Conservation (phyloP, 2,797 vertebrate genomes). For the Rhabdomys pumilio region DNA sequence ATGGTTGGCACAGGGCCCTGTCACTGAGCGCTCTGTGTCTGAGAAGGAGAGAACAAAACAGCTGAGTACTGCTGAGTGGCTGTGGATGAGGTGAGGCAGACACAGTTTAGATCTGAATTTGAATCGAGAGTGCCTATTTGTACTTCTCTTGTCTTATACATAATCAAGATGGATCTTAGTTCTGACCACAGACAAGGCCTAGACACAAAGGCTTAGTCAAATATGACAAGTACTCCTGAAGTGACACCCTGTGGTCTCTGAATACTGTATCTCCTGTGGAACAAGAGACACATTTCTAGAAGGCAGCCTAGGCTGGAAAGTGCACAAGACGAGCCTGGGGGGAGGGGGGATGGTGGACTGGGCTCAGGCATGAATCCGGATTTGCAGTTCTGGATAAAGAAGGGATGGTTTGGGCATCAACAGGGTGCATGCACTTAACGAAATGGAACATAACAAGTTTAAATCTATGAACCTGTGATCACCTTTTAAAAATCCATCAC, state of each 20-base stretch:
- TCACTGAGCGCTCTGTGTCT: neutral
- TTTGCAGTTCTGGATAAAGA: neutral
- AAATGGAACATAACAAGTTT: neutral
- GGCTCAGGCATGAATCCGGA: neutral
- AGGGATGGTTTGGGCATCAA: rapidly evolving
- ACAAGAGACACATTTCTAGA: neutral
- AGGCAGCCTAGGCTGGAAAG: neutral
- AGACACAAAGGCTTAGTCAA: neutral
- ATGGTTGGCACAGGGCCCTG: rapidly evolving
- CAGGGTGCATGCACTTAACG: neutral
- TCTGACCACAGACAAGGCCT: neutral
- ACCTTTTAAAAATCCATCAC: neutral
- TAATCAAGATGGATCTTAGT: neutral
- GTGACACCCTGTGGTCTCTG: neutral
- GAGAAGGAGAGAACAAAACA: neutral
- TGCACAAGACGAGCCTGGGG: rapidly evolving
- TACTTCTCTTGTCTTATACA: neutral
- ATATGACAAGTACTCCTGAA: neutral
- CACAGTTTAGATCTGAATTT: neutral
- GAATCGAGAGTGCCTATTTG: neutral
- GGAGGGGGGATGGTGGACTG: too few species aligned
- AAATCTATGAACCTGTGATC: neutral
- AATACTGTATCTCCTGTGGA: neutral
- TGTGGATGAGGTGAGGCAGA: rapidly evolving
- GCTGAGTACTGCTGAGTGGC: neutral